Base-by-base conservation (phyloP, 2,113 vertebrate genomes). In the Maccullochella peelii region DNA sequence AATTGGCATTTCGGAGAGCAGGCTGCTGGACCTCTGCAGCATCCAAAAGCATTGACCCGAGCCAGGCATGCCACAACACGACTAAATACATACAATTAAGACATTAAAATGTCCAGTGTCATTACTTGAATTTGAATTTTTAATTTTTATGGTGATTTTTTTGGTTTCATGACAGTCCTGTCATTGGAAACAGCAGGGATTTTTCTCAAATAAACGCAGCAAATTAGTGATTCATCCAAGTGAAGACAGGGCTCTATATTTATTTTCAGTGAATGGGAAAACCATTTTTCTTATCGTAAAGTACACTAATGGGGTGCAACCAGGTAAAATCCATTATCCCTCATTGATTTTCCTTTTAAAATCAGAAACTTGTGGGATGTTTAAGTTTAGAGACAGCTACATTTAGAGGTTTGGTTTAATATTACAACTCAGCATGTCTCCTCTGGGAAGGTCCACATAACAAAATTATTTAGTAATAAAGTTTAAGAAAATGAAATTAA, bases 41-140 rank as follows among this genome's bases (percentile, higher is more conserved):
- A 82, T 57, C 33, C 52, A 71, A 57, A 84, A 82, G 49, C 69
- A 55, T 70, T 18, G 9, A 12, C n/a, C 2, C n/a, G 44, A 75
- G 57, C 16, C 49, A 38, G 36, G 18, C 21, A 33, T 0, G 42
- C 36, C 14, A 6, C 30, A 61, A 59, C 55, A 50, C 6, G 6
- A 30, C 57, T 16, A 47, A 38, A 58, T 4, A 42, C 21, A 40
- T 25, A 18, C 8, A 42, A 47, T 76, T 2, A 82, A 27, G 27
- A 30, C 42, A 72, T 61, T 42, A 7, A 61, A 30, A 47, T 25
- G 14, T 16, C 23, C 38, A 38, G 5, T 44, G 33, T 44, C 11
- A 52, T 71, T 5, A n/a, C 49, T 65, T 63, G 4, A 42, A 42
- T 61, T 65, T 8, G 0, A 50, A 14, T n/a, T 55, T 25, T n/a